Evolutionary conservation across 2,888 invertebrate species (phyloP), one percentile per base, ranked within the genome.

Genomic region (Timandra comae): DNA sequence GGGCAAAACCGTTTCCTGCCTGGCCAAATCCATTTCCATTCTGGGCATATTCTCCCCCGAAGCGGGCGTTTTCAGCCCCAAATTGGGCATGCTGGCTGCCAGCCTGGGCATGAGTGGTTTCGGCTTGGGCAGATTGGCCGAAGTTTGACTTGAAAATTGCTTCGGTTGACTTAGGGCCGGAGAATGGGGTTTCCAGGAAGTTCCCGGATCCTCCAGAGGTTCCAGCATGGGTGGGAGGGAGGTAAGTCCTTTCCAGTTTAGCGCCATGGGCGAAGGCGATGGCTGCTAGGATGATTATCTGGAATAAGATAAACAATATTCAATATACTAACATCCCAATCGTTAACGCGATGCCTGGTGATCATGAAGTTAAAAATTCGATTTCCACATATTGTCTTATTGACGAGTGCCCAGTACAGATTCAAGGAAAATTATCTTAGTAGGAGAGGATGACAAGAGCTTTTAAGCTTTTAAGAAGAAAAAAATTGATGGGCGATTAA

Each of bases 211-310:
- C 79, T 8, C 69, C 73, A 10, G 79, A 65, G 7, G 63, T 51
- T 31, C 35, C 38, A 47, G 73, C 68, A 35, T 60, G 52, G 8
- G 65, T 53, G 33, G 82, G 82, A 27, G 84, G 84, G 3, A 85
- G 69, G 42, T 84, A 84, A 12, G 66, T 67, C 31, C 63, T 71
- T 57, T 80, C 77, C 44, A 84, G 46, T 56, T 82, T 80, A 23
- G 68, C 82, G 22, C 66, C 77, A 39, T 61, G 62, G 36, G 74
- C 58, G 44, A 67, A 52, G 34, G 72, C 58, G 27, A 73, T 56
- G 10, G 63, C 57, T 4, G 71, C 63, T 42, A 84, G 25, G 16
- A 80, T 35, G 28, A 78, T 60, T 29, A 82, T 53, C 84, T 85
- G 68, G 3, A 72, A 52, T 23, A 21, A 20, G 25, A n/a, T n/a